Percentiles rank a stretch among this genome's conserved stretches.
Evolutionary conservation across 2,888 invertebrate species (phyloP).

Genomic region (Chymomyza procnemis): DNA sequence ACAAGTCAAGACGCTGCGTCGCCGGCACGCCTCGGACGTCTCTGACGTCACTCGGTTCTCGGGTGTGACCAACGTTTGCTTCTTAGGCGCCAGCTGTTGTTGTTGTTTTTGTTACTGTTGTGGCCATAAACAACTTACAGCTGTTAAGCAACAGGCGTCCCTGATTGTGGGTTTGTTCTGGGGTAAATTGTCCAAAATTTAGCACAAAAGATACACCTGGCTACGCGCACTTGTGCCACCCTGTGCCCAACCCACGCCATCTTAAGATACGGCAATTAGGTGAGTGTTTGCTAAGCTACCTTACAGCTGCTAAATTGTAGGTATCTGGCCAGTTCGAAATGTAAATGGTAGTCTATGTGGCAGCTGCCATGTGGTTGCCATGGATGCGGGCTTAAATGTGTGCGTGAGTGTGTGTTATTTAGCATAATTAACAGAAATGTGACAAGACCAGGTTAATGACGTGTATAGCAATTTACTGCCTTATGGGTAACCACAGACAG

Average conservation of each 20-base stretch:
- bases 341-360: constrained; percentile 7
- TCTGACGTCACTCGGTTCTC: constrained; percentile 22
- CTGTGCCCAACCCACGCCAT: background rate
- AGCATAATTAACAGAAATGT: constrained; percentile 41
- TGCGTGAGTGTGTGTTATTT: constrained; percentile 17
- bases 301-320: background rate
- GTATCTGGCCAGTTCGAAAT: background rate
- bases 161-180: background rate
- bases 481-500: background rate
- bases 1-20: constrained; percentile 37
- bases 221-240: background rate
- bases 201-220: background rate
- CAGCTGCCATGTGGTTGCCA: background rate
- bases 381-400: background rate
- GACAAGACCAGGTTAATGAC: constrained; percentile 34
- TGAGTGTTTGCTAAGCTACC: background rate
- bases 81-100: background rate
- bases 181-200: background rate
- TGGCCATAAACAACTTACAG: constrained; percentile 20
- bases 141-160: constrained; percentile 26
- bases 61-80: background rate
- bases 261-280: background rate
- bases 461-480: constrained; percentile 3
- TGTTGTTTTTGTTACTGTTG: constrained; percentile 7
- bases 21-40: constrained; percentile 57